These are phyloP conservation scores for Dasyurus viverrinus DNA, from an alignment of 2,113 vertebrate genomes.

Conservation along the genomic window DNA sequence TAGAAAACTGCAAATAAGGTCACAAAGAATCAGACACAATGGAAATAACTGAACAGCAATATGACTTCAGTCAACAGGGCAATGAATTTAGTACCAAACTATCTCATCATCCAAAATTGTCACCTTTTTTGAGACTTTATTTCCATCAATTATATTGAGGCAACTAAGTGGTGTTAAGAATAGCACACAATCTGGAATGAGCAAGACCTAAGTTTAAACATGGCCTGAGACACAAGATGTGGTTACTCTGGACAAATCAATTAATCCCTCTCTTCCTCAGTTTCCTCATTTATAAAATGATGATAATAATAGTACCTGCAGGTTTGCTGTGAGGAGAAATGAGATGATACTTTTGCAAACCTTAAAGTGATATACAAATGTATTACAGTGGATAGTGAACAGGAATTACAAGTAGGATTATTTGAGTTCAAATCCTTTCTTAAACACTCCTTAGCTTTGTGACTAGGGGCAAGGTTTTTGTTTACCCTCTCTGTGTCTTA, in stretches of 20 bases:
- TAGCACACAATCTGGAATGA: background rate
- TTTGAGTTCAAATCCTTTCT: background rate
- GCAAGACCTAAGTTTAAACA: background rate
- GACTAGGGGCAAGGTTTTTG: background rate
- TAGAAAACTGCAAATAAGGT: background rate
- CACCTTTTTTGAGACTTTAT: background rate
- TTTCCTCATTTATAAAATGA: background rate
- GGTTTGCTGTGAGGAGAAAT: background rate
- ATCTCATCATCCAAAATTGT: conserved; percentile 22
- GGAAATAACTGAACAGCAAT: background rate
- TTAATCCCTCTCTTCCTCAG: background rate
- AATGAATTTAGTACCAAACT: conserved; percentile 8
- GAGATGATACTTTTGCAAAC: background rate
- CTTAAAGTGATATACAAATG: background rate
- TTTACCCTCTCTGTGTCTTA: conserved; percentile 21
- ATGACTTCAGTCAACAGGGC: background rate
- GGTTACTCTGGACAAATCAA: background rate
- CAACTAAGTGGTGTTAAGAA: background rate
- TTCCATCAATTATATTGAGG: background rate
- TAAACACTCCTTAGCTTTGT: background rate
- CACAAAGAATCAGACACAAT: background rate
- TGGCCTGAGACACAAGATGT: background rate
- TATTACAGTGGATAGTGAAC: background rate
- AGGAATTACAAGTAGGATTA: background rate
- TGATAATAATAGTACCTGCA: background rate